These are phyloP conservation scores for Gambelia wislizenii DNA, from an alignment of 2,797 vertebrate genomes.

Conservation along the genomic window DNA sequence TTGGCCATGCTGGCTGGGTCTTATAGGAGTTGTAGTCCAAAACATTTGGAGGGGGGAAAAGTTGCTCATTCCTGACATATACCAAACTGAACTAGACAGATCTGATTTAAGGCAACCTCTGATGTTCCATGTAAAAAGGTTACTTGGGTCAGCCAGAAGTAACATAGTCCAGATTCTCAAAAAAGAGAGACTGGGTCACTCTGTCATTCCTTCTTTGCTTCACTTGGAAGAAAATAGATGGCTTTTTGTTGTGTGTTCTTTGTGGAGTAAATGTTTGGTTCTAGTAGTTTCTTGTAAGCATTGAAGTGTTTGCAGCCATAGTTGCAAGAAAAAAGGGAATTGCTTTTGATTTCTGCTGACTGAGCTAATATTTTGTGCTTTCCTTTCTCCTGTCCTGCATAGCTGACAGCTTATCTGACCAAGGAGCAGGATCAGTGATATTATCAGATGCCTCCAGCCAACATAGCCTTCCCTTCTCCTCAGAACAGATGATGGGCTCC, in stretches of 20 bases:
- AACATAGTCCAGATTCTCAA: background rate
- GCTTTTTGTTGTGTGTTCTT: background rate
- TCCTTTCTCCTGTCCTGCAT: background rate
- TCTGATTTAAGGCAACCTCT: background rate
- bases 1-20: background rate
- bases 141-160: background rate
- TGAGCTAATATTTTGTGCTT: background rate
- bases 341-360: background rate
- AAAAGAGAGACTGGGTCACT: background rate
- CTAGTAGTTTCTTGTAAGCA: background rate
- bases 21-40: background rate
- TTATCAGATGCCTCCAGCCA: slow-evolving; percentile 67
- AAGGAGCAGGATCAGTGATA: slow-evolving; percentile 38
- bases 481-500: slow-evolving; percentile 81
- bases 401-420: slow-evolving; percentile 69
- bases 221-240: background rate
- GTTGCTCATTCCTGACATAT: background rate
- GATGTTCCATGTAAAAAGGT: background rate
- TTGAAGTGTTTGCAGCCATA: background rate
- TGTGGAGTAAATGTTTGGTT: background rate
- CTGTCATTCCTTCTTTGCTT: background rate
- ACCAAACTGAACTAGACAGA: background rate
- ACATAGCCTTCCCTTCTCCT: slow-evolving; percentile 65
- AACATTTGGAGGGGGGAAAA: background rate
- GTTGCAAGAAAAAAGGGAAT: background rate